phyloP scores from a whole-genome alignment of 2,888 invertebrate genomes.

The Dicyrtoma fusca region DNA sequence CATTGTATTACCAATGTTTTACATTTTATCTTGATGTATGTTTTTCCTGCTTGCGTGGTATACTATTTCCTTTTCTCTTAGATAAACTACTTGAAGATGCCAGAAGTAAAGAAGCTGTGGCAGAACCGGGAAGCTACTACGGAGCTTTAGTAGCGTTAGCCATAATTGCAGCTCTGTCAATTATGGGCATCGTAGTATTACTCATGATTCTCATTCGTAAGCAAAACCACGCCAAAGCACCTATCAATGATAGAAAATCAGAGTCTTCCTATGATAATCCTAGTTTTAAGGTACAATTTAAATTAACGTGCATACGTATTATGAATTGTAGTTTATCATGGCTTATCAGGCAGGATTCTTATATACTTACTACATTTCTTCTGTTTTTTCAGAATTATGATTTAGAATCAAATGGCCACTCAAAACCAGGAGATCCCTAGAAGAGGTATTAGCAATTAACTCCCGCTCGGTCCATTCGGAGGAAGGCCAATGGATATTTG shows the following conservation, averaged over 20 bases:
- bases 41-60: no score
- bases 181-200: slow-evolving; percentile 77
- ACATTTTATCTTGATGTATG: no score
- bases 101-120: slow-evolving; percentile 58
- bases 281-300: slow-evolving; percentile 76
- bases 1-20: no score
- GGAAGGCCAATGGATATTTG: no score
- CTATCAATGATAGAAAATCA: slow-evolving; percentile 78
- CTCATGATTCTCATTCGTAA: slow-evolving; percentile 78
- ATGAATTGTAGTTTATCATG: no score
- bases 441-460: not conserved
- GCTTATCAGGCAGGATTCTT: no score
- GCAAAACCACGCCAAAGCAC: slow-evolving; percentile 70
- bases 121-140: slow-evolving; percentile 76
- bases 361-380: not conserved
- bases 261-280: slow-evolving; percentile 93
- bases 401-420: slow-evolving; percentile 55
- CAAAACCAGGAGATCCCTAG: slow-evolving; percentile 54
- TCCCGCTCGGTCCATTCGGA: no score
- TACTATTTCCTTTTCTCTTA: no score
- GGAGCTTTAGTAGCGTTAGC: slow-evolving; percentile 86
- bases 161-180: slow-evolving; percentile 81
- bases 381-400: slow-evolving; percentile 54
- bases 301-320: no score
- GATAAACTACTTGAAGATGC: slow-evolving; percentile 29